Conservation (phyloP, 2,888 invertebrate species). For the Tridacna crocea region DNA sequence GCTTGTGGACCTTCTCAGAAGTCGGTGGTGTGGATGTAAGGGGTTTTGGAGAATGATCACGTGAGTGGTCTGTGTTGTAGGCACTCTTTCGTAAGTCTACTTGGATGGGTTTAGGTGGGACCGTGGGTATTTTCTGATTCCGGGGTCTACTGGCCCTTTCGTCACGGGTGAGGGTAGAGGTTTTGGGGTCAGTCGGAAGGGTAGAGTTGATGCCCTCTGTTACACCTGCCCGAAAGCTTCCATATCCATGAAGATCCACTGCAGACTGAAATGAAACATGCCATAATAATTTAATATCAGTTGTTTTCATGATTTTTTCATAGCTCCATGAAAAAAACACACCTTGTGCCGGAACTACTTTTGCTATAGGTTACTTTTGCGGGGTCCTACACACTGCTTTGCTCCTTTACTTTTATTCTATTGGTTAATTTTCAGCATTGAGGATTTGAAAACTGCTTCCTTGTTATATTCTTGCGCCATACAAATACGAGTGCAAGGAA, state of each 20-base stretch:
- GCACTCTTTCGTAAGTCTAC: constrained; percentile 11
- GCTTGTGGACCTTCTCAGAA: constrained; percentile 72
- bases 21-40: constrained; percentile 76
- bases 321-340: too few species aligned
- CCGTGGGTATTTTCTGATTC: constrained; percentile 47
- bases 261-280: constrained; percentile 66
- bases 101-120: constrained; percentile 47
- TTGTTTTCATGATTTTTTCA: too few species aligned
- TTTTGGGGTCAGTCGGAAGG: constrained; percentile 46
- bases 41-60: constrained; percentile 71
- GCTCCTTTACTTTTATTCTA: too few species aligned
- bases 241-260: constrained; percentile 69
- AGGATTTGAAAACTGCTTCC: too few species aligned
- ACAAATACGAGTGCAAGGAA: too few species aligned
- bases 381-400: too few species aligned
- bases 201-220: constrained; percentile 58
- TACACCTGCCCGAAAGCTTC: constrained; percentile 64
- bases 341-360: too few species aligned
- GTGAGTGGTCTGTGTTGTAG: constrained; percentile 26
- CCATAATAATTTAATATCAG: too few species aligned
- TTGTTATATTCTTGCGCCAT: too few species aligned
- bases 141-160: constrained; percentile 68
- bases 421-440: too few species aligned
- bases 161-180: constrained; percentile 65
- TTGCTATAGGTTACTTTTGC: too few species aligned